These are phyloP conservation scores for Vimba vimba DNA, from an alignment of 2,113 vertebrate genomes.

Conservation along the genomic window DNA sequence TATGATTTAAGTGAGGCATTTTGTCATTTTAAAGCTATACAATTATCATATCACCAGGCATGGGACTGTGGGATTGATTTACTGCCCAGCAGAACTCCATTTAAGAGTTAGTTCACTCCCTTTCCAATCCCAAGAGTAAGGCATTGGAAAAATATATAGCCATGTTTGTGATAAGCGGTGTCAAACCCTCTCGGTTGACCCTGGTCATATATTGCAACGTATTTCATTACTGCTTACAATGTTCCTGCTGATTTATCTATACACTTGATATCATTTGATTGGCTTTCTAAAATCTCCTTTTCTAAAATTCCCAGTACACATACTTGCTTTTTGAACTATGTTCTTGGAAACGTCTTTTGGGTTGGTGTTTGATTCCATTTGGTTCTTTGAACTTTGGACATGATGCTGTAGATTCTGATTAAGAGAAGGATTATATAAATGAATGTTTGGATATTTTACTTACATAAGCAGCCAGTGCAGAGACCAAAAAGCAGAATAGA, in stretches of 20 bases:
- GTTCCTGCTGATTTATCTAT: neutral
- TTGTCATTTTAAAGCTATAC: conserved; percentile 19
- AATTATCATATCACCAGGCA: neutral
- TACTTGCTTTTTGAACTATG: neutral
- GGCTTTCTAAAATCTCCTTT: neutral
- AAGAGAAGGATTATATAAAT: neutral
- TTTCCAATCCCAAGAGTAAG: neutral
- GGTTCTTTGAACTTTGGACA: neutral
- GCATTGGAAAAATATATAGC: neutral
- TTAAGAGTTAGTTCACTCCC: neutral
- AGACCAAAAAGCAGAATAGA: conserved; percentile 67
- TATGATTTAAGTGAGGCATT: neutral
- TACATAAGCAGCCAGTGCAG: conserved; percentile 67
- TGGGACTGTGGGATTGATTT: conserved; percentile 32
- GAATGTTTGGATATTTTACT: conserved; percentile 57
- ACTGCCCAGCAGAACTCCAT: conserved; percentile 8
- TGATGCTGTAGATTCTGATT: neutral
- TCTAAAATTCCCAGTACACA: neutral
- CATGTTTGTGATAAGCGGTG: conserved; percentile 20
- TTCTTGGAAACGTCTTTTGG: neutral
- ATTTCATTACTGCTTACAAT: conserved; percentile 7
- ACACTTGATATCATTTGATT: neutral
- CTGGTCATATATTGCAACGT: neutral
- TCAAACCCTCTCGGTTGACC: conserved; percentile 5
- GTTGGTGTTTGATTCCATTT: neutral